Conservation (phyloP, 2,888 invertebrate genomes). For the Linnaemya tessellans region DNA sequence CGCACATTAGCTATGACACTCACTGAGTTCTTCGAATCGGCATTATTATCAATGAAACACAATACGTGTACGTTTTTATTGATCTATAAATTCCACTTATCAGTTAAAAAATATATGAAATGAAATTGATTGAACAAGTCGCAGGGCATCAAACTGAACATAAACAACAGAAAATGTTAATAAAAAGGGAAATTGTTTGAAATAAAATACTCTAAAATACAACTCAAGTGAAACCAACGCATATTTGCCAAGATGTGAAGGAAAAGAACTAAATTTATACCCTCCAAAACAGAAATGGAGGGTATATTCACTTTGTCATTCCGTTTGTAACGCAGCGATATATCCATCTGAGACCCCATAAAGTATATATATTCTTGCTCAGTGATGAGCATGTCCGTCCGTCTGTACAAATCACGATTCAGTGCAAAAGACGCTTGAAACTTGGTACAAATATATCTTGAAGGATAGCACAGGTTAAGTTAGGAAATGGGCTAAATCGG, state of each 20-base stretch:
- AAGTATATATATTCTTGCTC: too few species aligned
- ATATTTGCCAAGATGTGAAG: neutral
- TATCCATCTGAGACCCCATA: too few species aligned
- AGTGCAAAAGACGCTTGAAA: too few species aligned
- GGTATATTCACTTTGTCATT: too few species aligned
- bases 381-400: too few species aligned
- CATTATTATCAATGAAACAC: slow-evolving; percentile 21
- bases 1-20: neutral
- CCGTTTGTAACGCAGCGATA: too few species aligned
- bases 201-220: slow-evolving; percentile 15
- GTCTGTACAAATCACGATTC: too few species aligned
- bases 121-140: slow-evolving; percentile 32
- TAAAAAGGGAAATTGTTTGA: slow-evolving; percentile 50
- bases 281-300: too few species aligned
- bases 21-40: neutral
- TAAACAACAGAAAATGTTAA: slow-evolving; percentile 41
- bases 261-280: too few species aligned
- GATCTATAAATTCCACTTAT: slow-evolving; percentile 47
- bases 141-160: slow-evolving; percentile 20
- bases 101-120: slow-evolving; percentile 37
- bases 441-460: too few species aligned
- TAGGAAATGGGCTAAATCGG: too few species aligned
- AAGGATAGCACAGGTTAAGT: too few species aligned
- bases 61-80: slow-evolving; percentile 33
- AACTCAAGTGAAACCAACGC: neutral